phyloP scores from a whole-genome alignment of 2,797 vertebrate genomes.

The Distichodus sexfasciatus region DNA sequence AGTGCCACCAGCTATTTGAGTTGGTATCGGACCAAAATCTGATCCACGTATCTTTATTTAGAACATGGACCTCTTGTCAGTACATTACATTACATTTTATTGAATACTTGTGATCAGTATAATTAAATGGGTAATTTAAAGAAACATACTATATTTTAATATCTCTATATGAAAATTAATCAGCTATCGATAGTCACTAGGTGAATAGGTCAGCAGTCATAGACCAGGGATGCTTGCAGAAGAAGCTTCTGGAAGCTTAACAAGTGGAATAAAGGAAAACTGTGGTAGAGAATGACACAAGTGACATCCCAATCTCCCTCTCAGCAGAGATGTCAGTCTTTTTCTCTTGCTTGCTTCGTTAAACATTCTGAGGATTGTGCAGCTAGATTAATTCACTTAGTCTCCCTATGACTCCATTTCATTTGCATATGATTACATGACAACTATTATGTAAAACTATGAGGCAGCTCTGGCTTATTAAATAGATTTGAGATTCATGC shows the following conservation, averaged over 20 bases:
- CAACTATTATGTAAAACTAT: conserved; percentile 31
- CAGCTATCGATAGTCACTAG: not conserved
- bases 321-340: not conserved
- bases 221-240: too few relatives aligned
- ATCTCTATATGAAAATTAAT: too few relatives aligned
- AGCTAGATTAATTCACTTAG: conserved; percentile 7
- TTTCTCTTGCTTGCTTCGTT: not conserved
- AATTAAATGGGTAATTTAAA: too few relatives aligned
- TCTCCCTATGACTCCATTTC: not conserved
- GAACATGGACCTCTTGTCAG: too few relatives aligned
- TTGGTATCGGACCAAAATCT: too few relatives aligned
- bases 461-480: conserved; percentile 23
- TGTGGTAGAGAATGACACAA: not conserved
- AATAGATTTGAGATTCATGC: conserved; percentile 28
- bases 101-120: too few relatives aligned
- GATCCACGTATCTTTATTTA: too few relatives aligned
- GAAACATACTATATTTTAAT: too few relatives aligned
- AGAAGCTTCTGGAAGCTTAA: not conserved
- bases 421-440: conserved; percentile 35
- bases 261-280: not conserved
- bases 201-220: not conserved
- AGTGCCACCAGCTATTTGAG: too few relatives aligned
- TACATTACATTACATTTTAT: too few relatives aligned
- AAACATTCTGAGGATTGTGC: not conserved
- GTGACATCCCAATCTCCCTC: not conserved